Evolutionary conservation across 1,140 invertebrate species (phyloP).

Genomic region (Trypoxylus dichotomus): DNA sequence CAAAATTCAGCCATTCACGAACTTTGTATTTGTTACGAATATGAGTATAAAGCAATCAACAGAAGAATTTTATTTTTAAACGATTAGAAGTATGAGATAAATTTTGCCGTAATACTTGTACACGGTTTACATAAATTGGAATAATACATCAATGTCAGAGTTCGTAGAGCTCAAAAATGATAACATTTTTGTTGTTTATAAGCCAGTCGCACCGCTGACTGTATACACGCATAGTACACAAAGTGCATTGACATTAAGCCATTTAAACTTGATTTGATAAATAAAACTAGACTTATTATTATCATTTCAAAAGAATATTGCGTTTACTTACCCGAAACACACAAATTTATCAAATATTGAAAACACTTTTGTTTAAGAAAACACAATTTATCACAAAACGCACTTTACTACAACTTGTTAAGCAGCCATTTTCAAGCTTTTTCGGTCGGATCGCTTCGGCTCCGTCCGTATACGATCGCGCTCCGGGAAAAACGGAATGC

Average conservation of each 20-base stretch:
- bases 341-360: not conserved
- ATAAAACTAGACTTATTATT: not conserved
- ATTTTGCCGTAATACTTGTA: not conserved
- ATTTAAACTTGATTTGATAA: conserved; percentile 23
- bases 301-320: not conserved
- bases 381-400: conserved; percentile 7
- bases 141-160: not conserved
- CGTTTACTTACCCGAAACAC: not conserved
- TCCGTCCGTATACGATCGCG: not conserved
- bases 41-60: not conserved
- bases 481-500: conserved; percentile 12
- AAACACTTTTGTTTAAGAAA: not conserved
- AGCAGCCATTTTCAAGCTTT: conserved; percentile 23
- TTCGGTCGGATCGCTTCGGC: not conserved
- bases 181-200: conserved; percentile 12
- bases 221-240: conserved; percentile 9
- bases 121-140: not conserved
- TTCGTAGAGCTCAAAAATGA: not conserved
- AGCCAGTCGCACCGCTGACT: not conserved
- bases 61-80: not conserved
- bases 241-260: conserved; percentile 23
- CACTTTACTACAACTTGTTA: conserved; percentile 12
- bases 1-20: not conserved
- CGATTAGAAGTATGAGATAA: not conserved
- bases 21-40: not conserved